Percentiles rank a stretch among this genome's conserved stretches.
phyloP scores from a whole-genome alignment of 2,888 invertebrate species.

The Panopea generosa region DNA sequence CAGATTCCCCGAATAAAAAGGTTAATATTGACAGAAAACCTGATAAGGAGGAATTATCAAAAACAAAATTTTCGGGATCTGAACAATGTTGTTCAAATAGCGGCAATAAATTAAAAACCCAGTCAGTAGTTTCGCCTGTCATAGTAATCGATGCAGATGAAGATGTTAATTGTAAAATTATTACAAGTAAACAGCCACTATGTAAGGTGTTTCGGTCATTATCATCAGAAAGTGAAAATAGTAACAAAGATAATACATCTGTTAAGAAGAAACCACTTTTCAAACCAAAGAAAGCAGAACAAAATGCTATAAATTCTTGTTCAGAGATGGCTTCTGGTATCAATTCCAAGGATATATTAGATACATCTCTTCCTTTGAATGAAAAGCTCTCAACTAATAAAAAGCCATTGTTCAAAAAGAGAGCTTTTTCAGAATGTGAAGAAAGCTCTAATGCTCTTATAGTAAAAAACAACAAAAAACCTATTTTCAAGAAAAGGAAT shows the following conservation, averaged over 20 bases:
- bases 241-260: neutral
- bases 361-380: neutral
- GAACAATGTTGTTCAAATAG: neutral
- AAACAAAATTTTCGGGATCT: too few species aligned
- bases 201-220: neutral
- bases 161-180: neutral
- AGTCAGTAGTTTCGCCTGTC: neutral
- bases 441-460: slow-evolving; percentile 13
- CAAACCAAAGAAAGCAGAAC: slow-evolving; percentile 19
- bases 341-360: too few species aligned
- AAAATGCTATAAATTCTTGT: neutral
- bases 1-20: neutral
- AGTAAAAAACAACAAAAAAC: slow-evolving; percentile 22
- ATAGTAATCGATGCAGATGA: slow-evolving; percentile 17
- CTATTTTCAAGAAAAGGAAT: slow-evolving; percentile 34
- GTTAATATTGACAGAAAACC: neutral
- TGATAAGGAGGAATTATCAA: neutral
- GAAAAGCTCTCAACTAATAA: slow-evolving; percentile 15
- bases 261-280: slow-evolving; percentile 28
- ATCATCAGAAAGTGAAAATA: neutral
- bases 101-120: neutral
- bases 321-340: too few species aligned
- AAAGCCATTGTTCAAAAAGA: slow-evolving; percentile 45
- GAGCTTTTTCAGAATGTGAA: slow-evolving; percentile 1
- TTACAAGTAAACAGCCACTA: slow-evolving; percentile 17